Base-by-base conservation (phyloP, 2,797 vertebrate genomes). In the Acanthornis magna region DNA sequence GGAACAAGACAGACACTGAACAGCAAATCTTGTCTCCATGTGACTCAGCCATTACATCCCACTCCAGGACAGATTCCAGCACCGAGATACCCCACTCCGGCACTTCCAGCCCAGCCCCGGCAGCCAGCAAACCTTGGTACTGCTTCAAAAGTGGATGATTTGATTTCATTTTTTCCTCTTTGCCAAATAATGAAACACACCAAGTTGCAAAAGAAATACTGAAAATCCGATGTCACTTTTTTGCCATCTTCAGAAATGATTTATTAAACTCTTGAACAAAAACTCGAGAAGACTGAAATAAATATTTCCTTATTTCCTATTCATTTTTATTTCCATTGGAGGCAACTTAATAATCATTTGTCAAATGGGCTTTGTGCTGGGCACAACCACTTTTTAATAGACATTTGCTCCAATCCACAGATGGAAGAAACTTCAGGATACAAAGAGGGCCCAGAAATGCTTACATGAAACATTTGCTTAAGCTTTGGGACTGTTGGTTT, bases 81-180 rank as follows among this genome's bases (percentile, higher is more conserved):
- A 87, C 50, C 50, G 25, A 57, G 50, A 85, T 57, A 89, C 80
- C 80, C 91, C 72, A 36, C 75, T 93, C 50, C 2, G 19, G 62
- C 88, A 88, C 80, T 81, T 74, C 76, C 90, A 95, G 29, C 36
- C 86, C 85, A 77, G 85, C 66, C 94, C 17, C 85, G 48, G 95
- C 78, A 89, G 91, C 91, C 94, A 92, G 65, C 75, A 93, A 88
- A 71, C 65, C 82, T 23, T 36, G 63, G 42, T 22, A 40, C 26
- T 65, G 89, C 45, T 82, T 88, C 93, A 60, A 61, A 53, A 5
- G 13, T 4, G 65, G 50, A 61, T 65, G 75, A 58, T 71, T 85
- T 63, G 38, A 70, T 76, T 79, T 76, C 53, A 40, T 77, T 67
- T 73, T 10, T n/a, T 30, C 51, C 76, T 54, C 79, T 58, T 91